Percentiles rank a stretch among this genome's conserved stretches.
Evolutionary conservation across 2,797 vertebrate genomes (phyloP).

Genomic region (Coranthus polyacanthus): DNA sequence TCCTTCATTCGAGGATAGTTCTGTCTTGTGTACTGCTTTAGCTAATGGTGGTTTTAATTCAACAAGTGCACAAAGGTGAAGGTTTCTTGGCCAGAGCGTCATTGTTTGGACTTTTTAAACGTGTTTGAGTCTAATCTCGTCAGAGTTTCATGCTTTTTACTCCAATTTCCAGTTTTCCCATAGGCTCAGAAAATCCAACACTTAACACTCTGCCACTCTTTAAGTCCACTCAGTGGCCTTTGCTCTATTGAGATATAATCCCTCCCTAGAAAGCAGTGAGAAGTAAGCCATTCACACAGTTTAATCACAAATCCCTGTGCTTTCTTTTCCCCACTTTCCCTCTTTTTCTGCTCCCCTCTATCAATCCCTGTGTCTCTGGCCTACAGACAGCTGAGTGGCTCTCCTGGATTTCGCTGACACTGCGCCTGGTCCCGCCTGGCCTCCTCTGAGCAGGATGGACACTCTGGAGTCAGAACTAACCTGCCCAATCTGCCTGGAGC

Average conservation of each 20-base stretch:
- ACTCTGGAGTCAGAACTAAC: constrained; percentile 99
- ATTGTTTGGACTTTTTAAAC: too few species aligned
- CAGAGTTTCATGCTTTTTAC: too few species aligned
- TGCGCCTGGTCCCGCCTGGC: constrained; percentile 88
- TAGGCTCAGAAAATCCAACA: constrained; percentile 10
- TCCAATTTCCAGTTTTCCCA: constrained; percentile 8
- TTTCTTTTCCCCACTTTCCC: constrained; percentile 16
- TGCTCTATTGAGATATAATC: constrained; percentile 59
- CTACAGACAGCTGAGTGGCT: constrained; percentile 92
- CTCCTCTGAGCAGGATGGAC: constrained; percentile 93
- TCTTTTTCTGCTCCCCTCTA: constrained; percentile 9
- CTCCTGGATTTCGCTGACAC: constrained; percentile 94
- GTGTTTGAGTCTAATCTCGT: too few species aligned
- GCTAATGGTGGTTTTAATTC: neutral
- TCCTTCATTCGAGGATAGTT: neutral
- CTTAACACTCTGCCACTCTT: constrained; percentile 30
- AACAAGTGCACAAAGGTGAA: too few species aligned
- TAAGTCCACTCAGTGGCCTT: constrained; percentile 32
- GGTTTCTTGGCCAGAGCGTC: too few species aligned
- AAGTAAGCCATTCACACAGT: constrained; percentile 75
- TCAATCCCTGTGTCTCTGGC: constrained; percentile 75
- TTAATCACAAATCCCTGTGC: constrained; percentile 78
- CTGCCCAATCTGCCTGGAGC: constrained; percentile 99
- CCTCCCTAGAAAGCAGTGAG: constrained; percentile 42
- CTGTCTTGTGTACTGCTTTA: neutral